These are phyloP conservation scores for Balaenoptera acutorostrata DNA, from an alignment of 2,113 vertebrate species.

Conservation along the genomic window DNA sequence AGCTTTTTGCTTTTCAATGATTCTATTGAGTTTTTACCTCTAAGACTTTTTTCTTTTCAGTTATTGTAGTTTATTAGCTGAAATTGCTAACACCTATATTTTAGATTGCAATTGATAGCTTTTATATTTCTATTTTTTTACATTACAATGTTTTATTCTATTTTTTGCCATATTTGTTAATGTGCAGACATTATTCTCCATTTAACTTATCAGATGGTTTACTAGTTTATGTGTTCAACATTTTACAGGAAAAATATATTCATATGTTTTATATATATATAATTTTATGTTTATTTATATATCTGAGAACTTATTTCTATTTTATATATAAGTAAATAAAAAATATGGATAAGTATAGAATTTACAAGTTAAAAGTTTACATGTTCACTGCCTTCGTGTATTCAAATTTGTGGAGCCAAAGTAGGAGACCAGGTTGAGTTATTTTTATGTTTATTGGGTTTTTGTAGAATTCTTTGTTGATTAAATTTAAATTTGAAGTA, in stretches of 20 bases:
- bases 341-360: neutral
- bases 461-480: neutral
- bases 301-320: neutral
- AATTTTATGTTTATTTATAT: neutral
- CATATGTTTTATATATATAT: neutral
- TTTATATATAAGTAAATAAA: neutral
- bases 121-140: neutral
- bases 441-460: neutral
- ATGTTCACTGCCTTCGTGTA: neutral
- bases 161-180: neutral
- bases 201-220: neutral
- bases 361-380: neutral
- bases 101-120: neutral
- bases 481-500: neutral
- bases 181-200: neutral
- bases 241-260: neutral
- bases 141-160: neutral
- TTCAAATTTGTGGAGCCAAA: neutral
- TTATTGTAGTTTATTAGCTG: neutral
- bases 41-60: neutral
- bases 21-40: neutral
- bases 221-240: neutral
- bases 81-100: neutral
- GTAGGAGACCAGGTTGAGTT: neutral
- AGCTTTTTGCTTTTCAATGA: neutral